Percentiles rank a stretch among this genome's conserved stretches.
Evolutionary conservation across 2,113 vertebrate genomes (phyloP).

Genomic region (Microtus ochrogaster): DNA sequence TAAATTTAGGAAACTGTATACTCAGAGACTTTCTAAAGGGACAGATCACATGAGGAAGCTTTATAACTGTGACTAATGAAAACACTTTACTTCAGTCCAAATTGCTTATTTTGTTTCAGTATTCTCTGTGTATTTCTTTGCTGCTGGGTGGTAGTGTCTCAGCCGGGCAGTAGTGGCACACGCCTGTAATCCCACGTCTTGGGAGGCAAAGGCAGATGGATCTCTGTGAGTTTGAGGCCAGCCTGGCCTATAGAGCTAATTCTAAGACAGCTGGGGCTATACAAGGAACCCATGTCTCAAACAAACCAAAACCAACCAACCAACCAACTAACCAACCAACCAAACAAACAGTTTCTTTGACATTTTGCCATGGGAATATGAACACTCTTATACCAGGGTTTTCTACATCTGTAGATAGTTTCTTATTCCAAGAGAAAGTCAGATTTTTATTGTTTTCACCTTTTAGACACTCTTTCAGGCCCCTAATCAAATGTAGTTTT

Average conservation of each 20-base stretch:
- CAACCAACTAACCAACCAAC: not conserved
- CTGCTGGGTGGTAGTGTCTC: not conserved
- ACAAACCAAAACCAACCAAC: not conserved
- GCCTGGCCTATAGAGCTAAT: not conserved
- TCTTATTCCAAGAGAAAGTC: not conserved
- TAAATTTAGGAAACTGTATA: not conserved
- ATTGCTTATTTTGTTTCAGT: not conserved
- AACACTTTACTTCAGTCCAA: not conserved
- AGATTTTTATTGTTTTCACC: not conserved
- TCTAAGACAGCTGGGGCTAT: not conserved
- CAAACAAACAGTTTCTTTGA: not conserved
- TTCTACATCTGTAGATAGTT: not conserved
- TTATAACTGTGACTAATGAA: not conserved
- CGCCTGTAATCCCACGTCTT: not conserved
- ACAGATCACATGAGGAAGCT: not conserved
- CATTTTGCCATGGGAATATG: not conserved
- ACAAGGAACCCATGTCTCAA: not conserved
- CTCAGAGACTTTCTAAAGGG: not conserved
- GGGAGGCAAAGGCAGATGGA: not conserved
- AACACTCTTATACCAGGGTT: not conserved
- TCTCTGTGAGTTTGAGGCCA: not conserved
- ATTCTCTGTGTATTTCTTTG: not conserved
- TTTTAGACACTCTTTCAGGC: not conserved
- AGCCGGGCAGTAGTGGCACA: not conserved
- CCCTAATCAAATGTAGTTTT: not conserved